Conservation (phyloP, 2,113 vertebrate species). For the Falco punctatus region DNA sequence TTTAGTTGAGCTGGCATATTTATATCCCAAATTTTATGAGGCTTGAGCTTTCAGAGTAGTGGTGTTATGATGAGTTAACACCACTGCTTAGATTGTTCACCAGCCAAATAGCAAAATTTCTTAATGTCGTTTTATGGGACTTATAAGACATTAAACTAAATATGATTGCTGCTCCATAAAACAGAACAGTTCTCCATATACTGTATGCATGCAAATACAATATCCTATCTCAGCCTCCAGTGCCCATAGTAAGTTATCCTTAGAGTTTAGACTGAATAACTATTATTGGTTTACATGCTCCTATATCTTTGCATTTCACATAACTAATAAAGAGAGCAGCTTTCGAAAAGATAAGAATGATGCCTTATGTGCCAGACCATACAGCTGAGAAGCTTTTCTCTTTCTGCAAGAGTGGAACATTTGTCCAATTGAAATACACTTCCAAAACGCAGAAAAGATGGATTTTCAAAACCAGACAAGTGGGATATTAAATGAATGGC, state of each 20-base stretch:
- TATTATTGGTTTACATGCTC: conserved; percentile 65
- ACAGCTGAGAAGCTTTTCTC: conserved; percentile 16
- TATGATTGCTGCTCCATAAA: conserved; percentile 77
- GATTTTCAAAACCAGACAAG: not conserved
- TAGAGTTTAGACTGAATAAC: conserved; percentile 67
- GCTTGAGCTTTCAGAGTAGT: conserved; percentile 71
- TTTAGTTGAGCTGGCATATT: conserved; percentile 73
- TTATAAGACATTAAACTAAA: conserved; percentile 81
- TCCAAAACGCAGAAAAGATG: not conserved
- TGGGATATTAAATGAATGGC: not conserved
- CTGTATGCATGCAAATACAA: conserved; percentile 74
- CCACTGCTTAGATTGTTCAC: conserved; percentile 74
- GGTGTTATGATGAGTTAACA: conserved; percentile 78
- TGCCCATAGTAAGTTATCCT: conserved; percentile 69
- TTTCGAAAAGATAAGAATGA: conserved; percentile 19
- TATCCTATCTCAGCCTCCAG: conserved; percentile 66
- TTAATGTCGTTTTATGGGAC: conserved; percentile 76
- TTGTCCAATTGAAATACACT: conserved; percentile 7
- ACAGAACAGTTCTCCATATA: conserved; percentile 71
- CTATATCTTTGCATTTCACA: conserved; percentile 63
- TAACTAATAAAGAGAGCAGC: conserved; percentile 39
- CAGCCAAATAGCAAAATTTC: conserved; percentile 77
- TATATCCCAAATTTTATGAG: conserved; percentile 74
- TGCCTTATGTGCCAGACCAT: not conserved
- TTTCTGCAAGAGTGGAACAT: not conserved